phyloP scores from a whole-genome alignment of 1,140 invertebrate genomes.

The Vanessa tameamea region DNA sequence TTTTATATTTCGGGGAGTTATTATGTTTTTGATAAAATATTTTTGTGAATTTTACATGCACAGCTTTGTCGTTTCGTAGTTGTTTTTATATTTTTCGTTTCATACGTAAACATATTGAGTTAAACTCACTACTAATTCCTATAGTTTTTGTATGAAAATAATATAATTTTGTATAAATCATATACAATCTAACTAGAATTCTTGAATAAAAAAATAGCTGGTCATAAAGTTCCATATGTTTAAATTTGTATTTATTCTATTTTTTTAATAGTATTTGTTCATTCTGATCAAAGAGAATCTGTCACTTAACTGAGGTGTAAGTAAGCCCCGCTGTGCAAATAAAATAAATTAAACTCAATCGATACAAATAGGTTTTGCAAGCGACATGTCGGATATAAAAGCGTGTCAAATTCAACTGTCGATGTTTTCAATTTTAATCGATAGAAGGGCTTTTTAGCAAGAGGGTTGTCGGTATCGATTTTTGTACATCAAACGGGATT shows the following conservation, averaged over 20 bases:
- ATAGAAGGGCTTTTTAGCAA: slow-evolving; percentile 47
- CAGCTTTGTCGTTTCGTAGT: not conserved
- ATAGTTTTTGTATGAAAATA: no score
- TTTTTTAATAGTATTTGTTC: not conserved
- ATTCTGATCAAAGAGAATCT: slow-evolving; percentile 6
- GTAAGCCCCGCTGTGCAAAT: slow-evolving; percentile 36
- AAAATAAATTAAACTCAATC: slow-evolving; percentile 54
- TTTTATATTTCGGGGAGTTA: slow-evolving; percentile 73
- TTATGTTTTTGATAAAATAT: slow-evolving; percentile 53
- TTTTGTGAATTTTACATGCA: slow-evolving; percentile 5
- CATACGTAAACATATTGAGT: not conserved
- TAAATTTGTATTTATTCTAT: not conserved
- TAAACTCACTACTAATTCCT: no score
- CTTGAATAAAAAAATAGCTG: no score
- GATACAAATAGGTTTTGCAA: slow-evolving; percentile 49
- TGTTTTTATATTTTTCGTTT: not conserved
- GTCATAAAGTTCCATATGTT: not conserved
- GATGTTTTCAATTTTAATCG: slow-evolving; percentile 73
- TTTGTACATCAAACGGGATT: slow-evolving; percentile 60
- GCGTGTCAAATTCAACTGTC: slow-evolving; percentile 69
- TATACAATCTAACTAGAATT: no score
- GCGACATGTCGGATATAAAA: slow-evolving; percentile 50
- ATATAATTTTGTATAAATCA: no score
- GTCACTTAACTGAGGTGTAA: slow-evolving; percentile 22
- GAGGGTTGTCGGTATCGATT: slow-evolving; percentile 48